Evolutionary conservation across 2,797 vertebrate species (phyloP).

Genomic region (Lacerta bilineata): DNA sequence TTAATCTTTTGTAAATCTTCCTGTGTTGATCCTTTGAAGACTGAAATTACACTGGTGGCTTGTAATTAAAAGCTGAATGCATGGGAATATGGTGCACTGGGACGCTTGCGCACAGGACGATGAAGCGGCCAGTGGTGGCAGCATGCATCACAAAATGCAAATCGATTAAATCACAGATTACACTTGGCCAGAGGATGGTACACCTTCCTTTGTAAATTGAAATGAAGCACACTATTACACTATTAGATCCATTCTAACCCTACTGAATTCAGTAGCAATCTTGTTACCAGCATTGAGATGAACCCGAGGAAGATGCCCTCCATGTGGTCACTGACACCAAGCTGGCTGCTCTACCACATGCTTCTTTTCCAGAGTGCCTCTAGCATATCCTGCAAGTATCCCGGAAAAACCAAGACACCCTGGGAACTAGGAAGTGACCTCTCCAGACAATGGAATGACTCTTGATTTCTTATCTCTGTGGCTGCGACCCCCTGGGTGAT

Average conservation of each 20-base stretch:
- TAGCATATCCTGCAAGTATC: too few relatives aligned
- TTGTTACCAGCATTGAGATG: too few relatives aligned
- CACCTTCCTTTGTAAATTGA: not conserved
- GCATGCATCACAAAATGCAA: not conserved
- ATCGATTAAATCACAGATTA: not conserved
- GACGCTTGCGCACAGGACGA: not conserved
- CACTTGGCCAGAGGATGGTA: not conserved
- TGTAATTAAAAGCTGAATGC: constrained; percentile 43
- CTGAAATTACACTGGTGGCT: constrained; percentile 39
- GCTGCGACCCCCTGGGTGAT: too few relatives aligned
- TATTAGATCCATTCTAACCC: not conserved
- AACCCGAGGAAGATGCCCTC: too few relatives aligned
- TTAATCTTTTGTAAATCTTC: constrained; percentile 43
- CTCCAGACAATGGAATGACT: too few relatives aligned
- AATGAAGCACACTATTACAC: not conserved
- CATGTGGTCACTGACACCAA: too few relatives aligned
- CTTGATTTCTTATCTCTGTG: too few relatives aligned
- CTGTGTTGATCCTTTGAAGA: constrained; percentile 52
- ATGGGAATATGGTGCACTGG: constrained; percentile 23
- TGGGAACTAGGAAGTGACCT: too few relatives aligned
- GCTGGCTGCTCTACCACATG: too few relatives aligned
- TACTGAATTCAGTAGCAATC: not conserved
- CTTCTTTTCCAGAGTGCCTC: too few relatives aligned
- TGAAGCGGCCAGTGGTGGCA: not conserved
- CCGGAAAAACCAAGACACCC: too few relatives aligned